Base-by-base conservation (phyloP, 1,140 invertebrate species). In the Teleogryllus occipitalis region DNA sequence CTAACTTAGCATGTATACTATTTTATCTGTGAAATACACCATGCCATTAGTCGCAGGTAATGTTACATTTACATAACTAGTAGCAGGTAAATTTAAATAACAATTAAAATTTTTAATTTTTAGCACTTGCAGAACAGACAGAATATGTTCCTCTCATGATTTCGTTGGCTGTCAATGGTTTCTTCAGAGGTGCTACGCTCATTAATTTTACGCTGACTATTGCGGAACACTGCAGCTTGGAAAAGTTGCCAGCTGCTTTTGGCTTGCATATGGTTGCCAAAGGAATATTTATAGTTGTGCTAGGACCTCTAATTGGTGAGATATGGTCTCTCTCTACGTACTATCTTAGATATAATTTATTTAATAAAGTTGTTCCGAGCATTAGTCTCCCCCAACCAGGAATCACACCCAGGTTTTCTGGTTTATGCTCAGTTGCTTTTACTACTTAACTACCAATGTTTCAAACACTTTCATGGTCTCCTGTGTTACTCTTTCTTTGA, bases 181-280 rank as follows among this genome's bases (percentile, higher is more conserved):
- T 94, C 86, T 89, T 93, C 83, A 87, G 93, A 54, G 93, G 93
- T 78, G 90, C 91, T 81, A 92, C 92, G 8, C 85, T 94, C 27
- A 92, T 92, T 77, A 93, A 93, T 85, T 91, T 93, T 82, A 92
- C 92, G 12, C 89, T 94, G 0, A 92, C 91, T 22, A 91, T 94
- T 80, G 92, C 92, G 0, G 92, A 94, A 84, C 91, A 91, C 83
- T 92, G 91, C 76, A 89, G 91, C 0, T 84, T 93, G 80, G 92
- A 93, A 82, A 93, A 92, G 83, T 84, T 93, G 81, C 92, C 93
- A 0, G 92, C 91, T 46, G 93, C 92, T 47, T 92, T 93, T 83
- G 92, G 93, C 47, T 87, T 93, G 79, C 92, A 93, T 83, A 92
- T 93, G 90, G 92, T 94, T 72, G 91, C 90, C 80, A 94, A 94